A percentile compares a stretch with the other conserved stretches of the same genome.
Conservation (phyloP, 2,888 invertebrate species). For the Drosophila nigricruria region DNA sequence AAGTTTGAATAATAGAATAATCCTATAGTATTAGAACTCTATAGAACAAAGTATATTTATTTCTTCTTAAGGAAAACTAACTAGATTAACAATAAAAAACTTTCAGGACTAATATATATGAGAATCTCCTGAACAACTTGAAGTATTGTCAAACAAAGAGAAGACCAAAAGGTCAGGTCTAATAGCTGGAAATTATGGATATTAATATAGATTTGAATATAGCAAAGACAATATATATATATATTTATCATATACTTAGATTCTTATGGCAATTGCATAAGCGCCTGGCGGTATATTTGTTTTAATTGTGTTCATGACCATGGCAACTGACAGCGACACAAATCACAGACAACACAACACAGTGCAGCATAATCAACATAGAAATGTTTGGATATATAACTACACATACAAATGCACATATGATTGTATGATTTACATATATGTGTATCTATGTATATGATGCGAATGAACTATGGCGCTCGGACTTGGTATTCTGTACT, state of each 20-base stretch:
- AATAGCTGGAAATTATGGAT: neutral
- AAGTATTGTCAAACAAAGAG: neutral
- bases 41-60: too few species aligned
- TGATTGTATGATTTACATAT: constrained; percentile 1
- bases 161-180: neutral
- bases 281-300: constrained; percentile 28
- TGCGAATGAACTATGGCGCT: constrained; percentile 60
- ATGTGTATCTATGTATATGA: constrained; percentile 28
- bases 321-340: constrained; percentile 52
- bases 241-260: neutral
- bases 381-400: constrained; percentile 7
- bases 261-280: constrained; percentile 36
- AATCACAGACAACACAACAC: constrained; percentile 40
- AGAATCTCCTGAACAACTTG: too few species aligned
- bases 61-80: too few species aligned
- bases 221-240: neutral
- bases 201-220: neutral
- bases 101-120: too few species aligned
- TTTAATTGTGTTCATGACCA: constrained; percentile 79
- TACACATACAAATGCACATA: neutral
- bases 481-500: constrained; percentile 67
- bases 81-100: too few species aligned
- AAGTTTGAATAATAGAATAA: too few species aligned
- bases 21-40: too few species aligned
- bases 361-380: constrained; percentile 72